phyloP scores from a whole-genome alignment of 1,140 invertebrate species.

The Alviniconcha marisindica region DNA sequence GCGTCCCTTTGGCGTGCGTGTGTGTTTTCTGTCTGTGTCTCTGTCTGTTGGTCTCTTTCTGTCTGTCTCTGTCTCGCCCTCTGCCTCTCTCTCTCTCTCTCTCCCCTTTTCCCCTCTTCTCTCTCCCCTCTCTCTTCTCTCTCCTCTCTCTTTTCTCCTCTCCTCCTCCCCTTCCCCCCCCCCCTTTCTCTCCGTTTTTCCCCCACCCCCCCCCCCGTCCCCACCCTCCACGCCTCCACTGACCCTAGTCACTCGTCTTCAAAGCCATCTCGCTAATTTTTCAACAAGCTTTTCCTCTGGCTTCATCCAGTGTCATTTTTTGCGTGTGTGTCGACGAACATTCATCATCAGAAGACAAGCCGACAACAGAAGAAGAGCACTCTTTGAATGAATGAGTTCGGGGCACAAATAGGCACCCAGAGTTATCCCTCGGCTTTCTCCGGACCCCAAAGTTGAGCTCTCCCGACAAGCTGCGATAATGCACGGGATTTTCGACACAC shows the following conservation, averaged over 20 bases:
- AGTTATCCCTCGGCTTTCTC: slow-evolving; percentile 39
- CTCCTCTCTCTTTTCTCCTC: background rate
- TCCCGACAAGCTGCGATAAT: too few species aligned
- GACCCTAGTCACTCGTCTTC: background rate
- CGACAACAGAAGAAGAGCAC: slow-evolving; percentile 15
- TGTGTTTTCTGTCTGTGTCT: too few species aligned
- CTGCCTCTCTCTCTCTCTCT: slow-evolving; percentile 33
- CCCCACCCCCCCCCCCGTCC: background rate
- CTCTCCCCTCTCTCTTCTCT: background rate
- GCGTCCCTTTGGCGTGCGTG: too few species aligned
- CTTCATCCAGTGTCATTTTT: slow-evolving; percentile 27
- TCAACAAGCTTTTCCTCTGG: background rate
- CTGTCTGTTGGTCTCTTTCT: too few species aligned
- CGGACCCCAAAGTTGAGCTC: too few species aligned
- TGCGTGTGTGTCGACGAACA: background rate
- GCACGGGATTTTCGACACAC: too few species aligned
- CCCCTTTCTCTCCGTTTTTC: too few species aligned
- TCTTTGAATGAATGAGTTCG: slow-evolving; percentile 5
- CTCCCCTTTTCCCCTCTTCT: background rate
- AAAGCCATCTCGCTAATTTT: background rate
- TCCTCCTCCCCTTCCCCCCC: background rate
- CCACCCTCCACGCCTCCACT: too few species aligned
- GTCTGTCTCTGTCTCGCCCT: too few species aligned
- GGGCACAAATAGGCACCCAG: background rate
- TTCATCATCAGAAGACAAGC: slow-evolving; percentile 27